These are phyloP conservation scores for Pentalonia nigronervosa DNA, from an alignment of 1,140 invertebrate species.

Conservation along the genomic window DNA sequence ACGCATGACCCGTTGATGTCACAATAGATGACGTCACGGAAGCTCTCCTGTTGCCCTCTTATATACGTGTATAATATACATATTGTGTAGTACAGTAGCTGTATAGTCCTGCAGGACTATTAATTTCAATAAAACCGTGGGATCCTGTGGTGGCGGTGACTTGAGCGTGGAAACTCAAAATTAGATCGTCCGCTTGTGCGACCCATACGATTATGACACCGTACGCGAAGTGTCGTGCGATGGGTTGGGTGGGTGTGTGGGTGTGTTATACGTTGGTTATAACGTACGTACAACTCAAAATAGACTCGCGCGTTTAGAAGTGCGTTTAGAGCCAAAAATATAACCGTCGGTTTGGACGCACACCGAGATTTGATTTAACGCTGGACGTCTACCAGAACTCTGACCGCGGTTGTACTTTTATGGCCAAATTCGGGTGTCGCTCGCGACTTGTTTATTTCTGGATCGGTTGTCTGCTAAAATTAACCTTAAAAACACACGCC, in stretches of 20 bases:
- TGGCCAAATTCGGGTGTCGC: constrained; percentile 35
- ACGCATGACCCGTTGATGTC: constrained; percentile 44
- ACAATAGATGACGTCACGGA: constrained; percentile 54
- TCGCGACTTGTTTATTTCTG: constrained; percentile 40
- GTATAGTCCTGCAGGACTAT: constrained; percentile 2
- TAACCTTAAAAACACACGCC: constrained; percentile 18
- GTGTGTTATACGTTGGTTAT: background rate
- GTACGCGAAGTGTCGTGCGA: background rate
- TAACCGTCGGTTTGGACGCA: constrained; percentile 36
- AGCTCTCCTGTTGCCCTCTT: constrained; percentile 24
- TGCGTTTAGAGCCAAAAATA: constrained; percentile 38
- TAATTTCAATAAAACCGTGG: constrained; percentile 44
- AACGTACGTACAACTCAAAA: constrained; percentile 18
- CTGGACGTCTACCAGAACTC: constrained; percentile 55
- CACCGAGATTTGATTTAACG: constrained; percentile 17
- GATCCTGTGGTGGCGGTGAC: background rate
- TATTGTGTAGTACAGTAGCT: background rate
- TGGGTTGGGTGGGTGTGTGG: background rate
- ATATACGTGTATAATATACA: background rate
- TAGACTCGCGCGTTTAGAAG: background rate
- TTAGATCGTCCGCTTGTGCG: background rate
- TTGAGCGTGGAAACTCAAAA: constrained; percentile 10
- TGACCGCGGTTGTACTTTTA: constrained; percentile 11
- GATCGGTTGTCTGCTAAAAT: constrained; percentile 38
- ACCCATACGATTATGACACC: background rate